phyloP scores from a whole-genome alignment of 1,140 invertebrate species.

The Drosophila tsacasi region DNA sequence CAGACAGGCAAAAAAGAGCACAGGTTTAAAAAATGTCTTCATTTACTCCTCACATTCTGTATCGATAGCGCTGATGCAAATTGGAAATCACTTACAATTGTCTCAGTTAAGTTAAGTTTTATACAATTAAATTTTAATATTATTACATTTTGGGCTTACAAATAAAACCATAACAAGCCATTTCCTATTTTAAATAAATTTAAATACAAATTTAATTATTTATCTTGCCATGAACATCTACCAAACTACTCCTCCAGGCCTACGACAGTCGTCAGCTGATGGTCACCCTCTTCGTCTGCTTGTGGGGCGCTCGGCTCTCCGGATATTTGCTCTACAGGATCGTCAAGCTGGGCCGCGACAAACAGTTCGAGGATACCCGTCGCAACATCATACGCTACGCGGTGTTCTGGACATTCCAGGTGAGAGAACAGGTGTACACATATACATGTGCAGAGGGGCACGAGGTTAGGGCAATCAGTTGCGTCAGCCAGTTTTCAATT shows the following conservation, averaged over 20 bases:
- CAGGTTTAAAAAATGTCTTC: neutral
- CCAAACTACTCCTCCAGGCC: conserved; percentile 85
- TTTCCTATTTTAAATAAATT: neutral
- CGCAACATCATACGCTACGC: conserved; percentile 94
- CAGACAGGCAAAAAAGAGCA: neutral
- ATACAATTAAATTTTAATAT: too few relatives aligned
- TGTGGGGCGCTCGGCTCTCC: conserved; percentile 94
- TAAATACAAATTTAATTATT: neutral
- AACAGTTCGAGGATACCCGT: conserved; percentile 94
- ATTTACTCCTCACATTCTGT: neutral
- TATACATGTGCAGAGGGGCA: neutral
- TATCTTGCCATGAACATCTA: neutral
- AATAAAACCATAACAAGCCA: too few relatives aligned
- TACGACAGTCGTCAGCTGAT: conserved; percentile 94
- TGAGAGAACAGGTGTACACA: conserved; percentile 75
- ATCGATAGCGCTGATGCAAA: neutral
- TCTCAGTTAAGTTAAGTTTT: neutral
- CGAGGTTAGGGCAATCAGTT: conserved; percentile 10
- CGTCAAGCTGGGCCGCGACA: conserved; percentile 94
- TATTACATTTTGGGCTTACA: too few relatives aligned
- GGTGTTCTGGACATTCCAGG: conserved; percentile 96
- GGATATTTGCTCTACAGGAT: conserved; percentile 95
- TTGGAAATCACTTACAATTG: neutral
- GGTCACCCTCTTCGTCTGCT: conserved; percentile 93
- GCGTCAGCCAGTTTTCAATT: conserved; percentile 47